A percentile compares a stretch with the other conserved stretches of the same genome.
phyloP scores from a whole-genome alignment of 2,888 invertebrate genomes.

The Meliscaeva auricollis region DNA sequence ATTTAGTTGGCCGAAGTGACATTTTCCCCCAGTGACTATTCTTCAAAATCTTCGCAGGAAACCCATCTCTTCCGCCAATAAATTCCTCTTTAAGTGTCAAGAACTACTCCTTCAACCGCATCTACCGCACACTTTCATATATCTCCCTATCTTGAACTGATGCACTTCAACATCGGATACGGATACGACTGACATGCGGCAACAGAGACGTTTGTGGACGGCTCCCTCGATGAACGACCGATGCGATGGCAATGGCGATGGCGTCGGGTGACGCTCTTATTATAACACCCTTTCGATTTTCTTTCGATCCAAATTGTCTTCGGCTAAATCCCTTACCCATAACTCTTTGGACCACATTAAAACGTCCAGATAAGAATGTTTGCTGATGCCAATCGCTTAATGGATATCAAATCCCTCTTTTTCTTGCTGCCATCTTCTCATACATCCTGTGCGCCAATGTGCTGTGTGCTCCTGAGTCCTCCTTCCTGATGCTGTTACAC shows the following conservation, averaged over 20 bases:
- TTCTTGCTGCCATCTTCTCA: conserved; percentile 9
- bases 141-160: conserved; percentile 11
- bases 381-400: conserved; percentile 75
- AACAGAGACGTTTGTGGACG: too few relatives aligned
- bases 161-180: conserved; percentile 51
- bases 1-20: conserved; percentile 17
- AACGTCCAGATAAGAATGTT: conserved; percentile 74
- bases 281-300: conserved; percentile 60
- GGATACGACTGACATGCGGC: background rate
- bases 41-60: conserved; percentile 18
- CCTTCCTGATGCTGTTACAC: background rate
- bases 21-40: background rate
- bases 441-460: background rate
- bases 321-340: conserved; percentile 60
- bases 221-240: background rate
- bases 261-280: conserved; percentile 15
- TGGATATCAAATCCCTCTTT: conserved; percentile 73
- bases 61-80: conserved; percentile 26
- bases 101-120: background rate
- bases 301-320: conserved; percentile 45
- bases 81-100: conserved; percentile 27
- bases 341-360: conserved; percentile 73
- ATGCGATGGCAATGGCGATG: background rate
- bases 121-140: background rate
- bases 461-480: background rate